phyloP scores from a whole-genome alignment of 2,113 vertebrate species.

The Peromyscus leucopus region DNA sequence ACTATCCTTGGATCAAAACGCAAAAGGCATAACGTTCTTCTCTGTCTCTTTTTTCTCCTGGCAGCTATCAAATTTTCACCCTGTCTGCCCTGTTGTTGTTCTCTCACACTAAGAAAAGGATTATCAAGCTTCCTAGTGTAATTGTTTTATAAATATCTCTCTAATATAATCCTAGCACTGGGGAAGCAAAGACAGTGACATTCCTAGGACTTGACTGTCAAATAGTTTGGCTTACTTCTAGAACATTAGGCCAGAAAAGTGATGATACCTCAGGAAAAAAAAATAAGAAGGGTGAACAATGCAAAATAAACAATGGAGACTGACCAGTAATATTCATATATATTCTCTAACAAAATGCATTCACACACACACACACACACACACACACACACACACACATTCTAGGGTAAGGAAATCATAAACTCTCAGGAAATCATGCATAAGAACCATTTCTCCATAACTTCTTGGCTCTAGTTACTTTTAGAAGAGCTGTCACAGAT shows the following conservation, averaged over 20 bases:
- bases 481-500: background rate
- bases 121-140: background rate
- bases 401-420: background rate
- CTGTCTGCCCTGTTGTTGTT: background rate
- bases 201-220: background rate
- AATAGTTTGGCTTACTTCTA: background rate
- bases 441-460: background rate
- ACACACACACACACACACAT: background rate
- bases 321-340: background rate
- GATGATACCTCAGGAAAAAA: background rate
- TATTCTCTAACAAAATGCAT: background rate
- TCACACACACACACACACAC: background rate
- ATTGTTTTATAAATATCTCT: background rate
- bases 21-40: background rate
- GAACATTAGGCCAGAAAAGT: background rate
- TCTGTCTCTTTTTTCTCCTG: too few relatives aligned
- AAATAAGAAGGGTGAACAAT: background rate
- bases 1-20: background rate
- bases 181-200: background rate
- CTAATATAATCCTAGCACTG: background rate
- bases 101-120: background rate
- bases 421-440: background rate
- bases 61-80: background rate
- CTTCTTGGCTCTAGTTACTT: background rate
- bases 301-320: background rate